Evolutionary conservation across 1,140 invertebrate species (phyloP), one percentile per base, ranked within the genome.

Genomic region (Aphis gossypii): DNA sequence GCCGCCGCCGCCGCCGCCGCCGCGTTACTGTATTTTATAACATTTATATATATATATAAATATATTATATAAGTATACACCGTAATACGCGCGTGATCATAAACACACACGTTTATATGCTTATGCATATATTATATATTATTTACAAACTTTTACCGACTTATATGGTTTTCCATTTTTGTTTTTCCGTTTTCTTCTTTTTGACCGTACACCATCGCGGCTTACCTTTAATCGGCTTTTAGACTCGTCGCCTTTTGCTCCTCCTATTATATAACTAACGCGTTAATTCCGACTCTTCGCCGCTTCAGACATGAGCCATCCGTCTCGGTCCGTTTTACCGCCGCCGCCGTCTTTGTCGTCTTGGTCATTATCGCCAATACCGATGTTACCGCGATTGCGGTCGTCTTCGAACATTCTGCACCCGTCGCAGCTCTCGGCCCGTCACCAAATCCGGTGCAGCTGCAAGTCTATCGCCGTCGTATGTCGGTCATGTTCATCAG

Each of bases 401-500:
- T 68, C 56, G 6, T 38, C 87, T 9, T 25, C n/a, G 23, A n/a
- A 9, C 3, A 35, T 76, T n/a, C 35, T 25, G 44, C 68, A n/a
- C 11, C 60, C 14, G 21, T 30, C 41, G 46, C 90, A 41, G 56
- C 30, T 35, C 41, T 84, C 38, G 68, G 35, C 82, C n/a, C 30
- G 21, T 4, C 44, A 9, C 46, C 46, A 23, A 68, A 56, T 44
- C 21, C 68, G 44, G 90, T 68, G 89, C 76, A 38, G 90, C 46
- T 30, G 21, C 76, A 38, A 46, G 44, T n/a, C 38, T 51, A 35
- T 86, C 9, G 20, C 44, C 48, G 48, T 84, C n/a, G 48, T 21
- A 35, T 51, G 48, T 14, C 68, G 46, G 82, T 30, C 92, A 93
- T 93, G 92, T 84, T 93, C 82, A 86, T 93, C 82, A 93, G 92